Evolutionary conservation across 2,888 invertebrate species (phyloP), one percentile per base, ranked within the genome.

Genomic region (Macaria liturata): DNA sequence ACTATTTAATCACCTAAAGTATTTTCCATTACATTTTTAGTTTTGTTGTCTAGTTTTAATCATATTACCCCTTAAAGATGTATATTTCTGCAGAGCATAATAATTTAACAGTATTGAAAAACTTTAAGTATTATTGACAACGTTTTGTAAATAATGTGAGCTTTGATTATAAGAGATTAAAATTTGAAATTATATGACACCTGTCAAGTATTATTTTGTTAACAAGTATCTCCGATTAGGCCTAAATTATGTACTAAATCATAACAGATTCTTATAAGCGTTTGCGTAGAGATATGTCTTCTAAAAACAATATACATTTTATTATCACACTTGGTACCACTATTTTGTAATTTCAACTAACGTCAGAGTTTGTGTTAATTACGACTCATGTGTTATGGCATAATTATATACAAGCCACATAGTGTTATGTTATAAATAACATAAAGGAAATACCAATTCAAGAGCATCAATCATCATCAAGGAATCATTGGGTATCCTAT

Each of bases 41-140:
- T 59, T 51, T 54, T 54, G 47, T 59, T 54, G 54, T 59, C 50
- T 54, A 59, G 50, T 59, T 54, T 44, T 59, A 59, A 47, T 49
- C 30, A 50, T 39, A n/a, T 45, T 58, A 46, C 32, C 43, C 9
- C 53, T 34, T 6, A 30, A 54, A 9, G 37, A 44, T 49, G 20
- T 50, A 34, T 46, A 54, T 49, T 46, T 50, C 39, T 48, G 34
- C 45, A 42, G 34, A 58, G 49, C 49, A 46, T 49, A 53, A 49
- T 53, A 49, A 32, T 45, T 45, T 4, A 49, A 39, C 53, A 46
- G 42, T 58, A 54, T 53, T 58, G 42, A 48, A 34, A 20, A 20
- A 53, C 3, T 20, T 20, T 32, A 49, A 54, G 39, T 32, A 32
- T 20, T 20, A 32, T 54, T 2, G 40, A 40, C 40, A 43, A 49